phyloP scores from a whole-genome alignment of 2,888 invertebrate genomes.

The Campoplex capitator region DNA sequence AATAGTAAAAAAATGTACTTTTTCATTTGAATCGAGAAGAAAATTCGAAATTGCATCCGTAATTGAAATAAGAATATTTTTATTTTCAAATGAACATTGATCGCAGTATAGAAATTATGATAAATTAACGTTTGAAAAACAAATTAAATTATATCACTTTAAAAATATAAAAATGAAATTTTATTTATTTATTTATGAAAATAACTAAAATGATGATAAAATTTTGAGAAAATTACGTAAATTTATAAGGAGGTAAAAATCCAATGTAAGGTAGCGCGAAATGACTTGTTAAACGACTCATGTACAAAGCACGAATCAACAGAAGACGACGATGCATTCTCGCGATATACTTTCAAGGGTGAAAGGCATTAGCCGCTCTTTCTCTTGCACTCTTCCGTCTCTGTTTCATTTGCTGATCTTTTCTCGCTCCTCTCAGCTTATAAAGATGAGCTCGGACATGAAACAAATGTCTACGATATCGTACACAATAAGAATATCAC shows the following conservation, averaged over 20 bases:
- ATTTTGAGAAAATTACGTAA: neutral
- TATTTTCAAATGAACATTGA: too few species aligned
- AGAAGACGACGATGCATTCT: conserved; percentile 38
- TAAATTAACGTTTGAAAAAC: too few species aligned
- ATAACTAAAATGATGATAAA: too few species aligned
- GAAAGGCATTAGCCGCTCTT: conserved; percentile 17
- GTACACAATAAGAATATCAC: conserved; percentile 14
- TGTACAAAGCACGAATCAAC: neutral
- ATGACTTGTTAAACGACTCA: neutral
- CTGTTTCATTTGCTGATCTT: neutral
- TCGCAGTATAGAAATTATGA: too few species aligned
- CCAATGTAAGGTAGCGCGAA: neutral
- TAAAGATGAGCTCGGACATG: conserved; percentile 24
- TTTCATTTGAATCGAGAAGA: too few species aligned
- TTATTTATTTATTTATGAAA: too few species aligned
- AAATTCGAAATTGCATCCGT: too few species aligned
- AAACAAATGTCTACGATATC: conserved; percentile 15
- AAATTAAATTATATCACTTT: too few species aligned
- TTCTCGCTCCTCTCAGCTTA: neutral
- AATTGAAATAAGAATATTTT: too few species aligned
- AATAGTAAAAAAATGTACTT: too few species aligned
- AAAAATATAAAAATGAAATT: too few species aligned
- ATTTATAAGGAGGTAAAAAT: neutral
- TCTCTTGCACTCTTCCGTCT: conserved; percentile 6
- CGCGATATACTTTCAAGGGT: conserved; percentile 9